A percentile compares a stretch with the other conserved stretches of the same genome.
These are phyloP conservation scores for Sinosuthora webbiana DNA, from an alignment of 2,113 vertebrate species.

Conservation along the genomic window DNA sequence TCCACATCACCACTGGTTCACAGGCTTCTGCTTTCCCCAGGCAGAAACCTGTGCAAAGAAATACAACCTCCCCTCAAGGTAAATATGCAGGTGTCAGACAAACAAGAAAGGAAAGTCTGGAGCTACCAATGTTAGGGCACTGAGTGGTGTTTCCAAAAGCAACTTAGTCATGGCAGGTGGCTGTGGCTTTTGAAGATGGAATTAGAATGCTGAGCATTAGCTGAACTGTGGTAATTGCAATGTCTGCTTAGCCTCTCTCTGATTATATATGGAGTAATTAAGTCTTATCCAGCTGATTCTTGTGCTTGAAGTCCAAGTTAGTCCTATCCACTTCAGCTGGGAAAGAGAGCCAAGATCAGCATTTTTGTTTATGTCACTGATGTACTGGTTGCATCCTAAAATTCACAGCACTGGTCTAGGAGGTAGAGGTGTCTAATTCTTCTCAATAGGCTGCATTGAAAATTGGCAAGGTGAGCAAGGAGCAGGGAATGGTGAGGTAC, in stretches of 20 bases:
- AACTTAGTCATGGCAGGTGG: not conserved
- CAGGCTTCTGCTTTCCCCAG: not conserved
- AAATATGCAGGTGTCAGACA: not conserved
- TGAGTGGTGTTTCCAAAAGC: not conserved
- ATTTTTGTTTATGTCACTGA: not conserved
- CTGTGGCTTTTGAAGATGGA: not conserved
- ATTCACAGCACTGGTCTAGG: not conserved
- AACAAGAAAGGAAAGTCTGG: not conserved
- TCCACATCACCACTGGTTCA: not conserved
- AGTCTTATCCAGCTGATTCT: not conserved
- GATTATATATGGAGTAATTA: not conserved
- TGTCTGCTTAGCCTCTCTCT: not conserved
- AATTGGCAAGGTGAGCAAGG: not conserved
- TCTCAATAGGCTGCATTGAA: not conserved
- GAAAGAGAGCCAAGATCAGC: not conserved
- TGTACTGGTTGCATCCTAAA: not conserved
- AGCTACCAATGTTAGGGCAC: not conserved
- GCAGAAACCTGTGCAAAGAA: not conserved
- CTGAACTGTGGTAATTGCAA: not conserved
- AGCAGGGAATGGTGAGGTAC: not conserved
- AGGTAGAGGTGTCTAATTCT: not conserved
- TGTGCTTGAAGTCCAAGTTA: not conserved
- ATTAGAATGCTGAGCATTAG: not conserved
- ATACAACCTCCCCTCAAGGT: not conserved
- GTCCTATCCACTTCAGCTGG: not conserved